Percentiles rank a stretch among this genome's conserved stretches.
Conservation (phyloP, 2,113 vertebrate genomes). For the Zapus hudsonius region DNA sequence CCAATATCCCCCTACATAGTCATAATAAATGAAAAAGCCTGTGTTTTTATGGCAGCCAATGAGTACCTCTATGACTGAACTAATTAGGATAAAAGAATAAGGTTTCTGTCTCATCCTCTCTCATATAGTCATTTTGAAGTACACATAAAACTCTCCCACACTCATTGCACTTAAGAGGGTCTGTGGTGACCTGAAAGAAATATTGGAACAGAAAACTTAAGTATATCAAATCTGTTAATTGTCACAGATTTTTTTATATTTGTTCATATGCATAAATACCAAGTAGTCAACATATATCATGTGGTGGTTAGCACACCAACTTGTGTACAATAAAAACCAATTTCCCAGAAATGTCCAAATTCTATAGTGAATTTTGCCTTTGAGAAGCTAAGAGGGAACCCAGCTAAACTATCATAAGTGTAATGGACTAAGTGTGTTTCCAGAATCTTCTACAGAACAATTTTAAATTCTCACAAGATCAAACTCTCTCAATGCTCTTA, state of each 20-base stretch:
- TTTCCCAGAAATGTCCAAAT: neutral
- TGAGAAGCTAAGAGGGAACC: neutral
- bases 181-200: neutral
- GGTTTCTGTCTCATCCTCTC: neutral
- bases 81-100: neutral
- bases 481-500: neutral
- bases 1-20: neutral
- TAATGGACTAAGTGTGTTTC: neutral
- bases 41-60: neutral
- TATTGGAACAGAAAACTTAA: neutral
- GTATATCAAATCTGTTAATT: neutral
- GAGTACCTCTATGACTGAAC: accelerated
- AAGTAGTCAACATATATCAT: neutral
- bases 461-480: neutral
- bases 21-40: neutral
- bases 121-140: neutral
- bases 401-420: neutral
- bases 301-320: neutral
- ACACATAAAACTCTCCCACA: accelerated
- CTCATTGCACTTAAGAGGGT: neutral
- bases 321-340: neutral
- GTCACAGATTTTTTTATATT: neutral
- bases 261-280: neutral
- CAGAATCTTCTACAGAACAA: neutral
- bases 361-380: neutral